These are phyloP conservation scores for Panopea generosa DNA, from an alignment of 2,888 invertebrate genomes.

Conservation along the genomic window DNA sequence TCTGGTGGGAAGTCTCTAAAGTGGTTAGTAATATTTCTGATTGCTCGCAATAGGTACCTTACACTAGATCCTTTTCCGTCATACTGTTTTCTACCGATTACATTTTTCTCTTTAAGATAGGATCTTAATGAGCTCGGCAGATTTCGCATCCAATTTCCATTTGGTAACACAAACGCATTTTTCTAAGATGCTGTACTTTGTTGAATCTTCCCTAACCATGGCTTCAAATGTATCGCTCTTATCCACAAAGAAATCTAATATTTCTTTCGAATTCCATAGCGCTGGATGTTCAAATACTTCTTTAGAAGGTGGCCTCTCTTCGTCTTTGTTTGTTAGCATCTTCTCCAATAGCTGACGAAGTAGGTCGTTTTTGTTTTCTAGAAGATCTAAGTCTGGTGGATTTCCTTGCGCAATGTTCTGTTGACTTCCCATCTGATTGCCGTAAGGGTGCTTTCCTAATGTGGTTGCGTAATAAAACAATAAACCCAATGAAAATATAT, in stretches of 20 bases:
- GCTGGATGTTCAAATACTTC: slow-evolving; percentile 9
- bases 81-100: too few relatives aligned
- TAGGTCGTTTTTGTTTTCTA: not conserved
- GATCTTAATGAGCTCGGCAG: too few relatives aligned
- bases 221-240: too few relatives aligned
- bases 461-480: slow-evolving; percentile 4
- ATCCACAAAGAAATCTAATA: not conserved
- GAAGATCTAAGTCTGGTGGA: not conserved
- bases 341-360: not conserved
- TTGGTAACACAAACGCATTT: too few relatives aligned
- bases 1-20: too few relatives aligned
- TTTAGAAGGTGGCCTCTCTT: slow-evolving; percentile 1
- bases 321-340: not conserved
- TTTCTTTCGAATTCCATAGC: not conserved
- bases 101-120: too few relatives aligned
- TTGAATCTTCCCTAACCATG: too few relatives aligned
- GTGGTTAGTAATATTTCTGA: too few relatives aligned
- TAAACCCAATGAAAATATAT: slow-evolving; percentile 8
- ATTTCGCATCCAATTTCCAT: too few relatives aligned
- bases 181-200: too few relatives aligned
- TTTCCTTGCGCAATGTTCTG: not conserved
- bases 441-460: slow-evolving; percentile 7
- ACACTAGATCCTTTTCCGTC: too few relatives aligned
- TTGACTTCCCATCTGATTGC: not conserved
- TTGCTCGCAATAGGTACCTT: too few relatives aligned